These are phyloP conservation scores for Sternotherus odoratus DNA, from an alignment of 2,797 vertebrate species.

Conservation along the genomic window DNA sequence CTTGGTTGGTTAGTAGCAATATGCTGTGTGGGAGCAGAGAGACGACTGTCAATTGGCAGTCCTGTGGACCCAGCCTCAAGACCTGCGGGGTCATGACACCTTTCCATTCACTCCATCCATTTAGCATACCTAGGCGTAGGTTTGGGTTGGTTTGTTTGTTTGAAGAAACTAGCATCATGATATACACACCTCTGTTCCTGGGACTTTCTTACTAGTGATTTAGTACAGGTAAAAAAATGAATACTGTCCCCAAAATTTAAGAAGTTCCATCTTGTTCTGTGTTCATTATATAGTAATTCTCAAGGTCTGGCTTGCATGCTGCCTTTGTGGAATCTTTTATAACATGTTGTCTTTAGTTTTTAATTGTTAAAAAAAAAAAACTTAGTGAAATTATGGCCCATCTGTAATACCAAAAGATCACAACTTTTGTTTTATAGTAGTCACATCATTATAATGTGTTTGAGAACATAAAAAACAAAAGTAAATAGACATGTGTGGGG, in stretches of 20 bases:
- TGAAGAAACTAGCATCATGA: background rate
- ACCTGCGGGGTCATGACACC: background rate
- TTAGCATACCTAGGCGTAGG: background rate
- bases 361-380: background rate
- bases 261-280: background rate
- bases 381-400: background rate
- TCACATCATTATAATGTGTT: background rate
- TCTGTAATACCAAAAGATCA: background rate
- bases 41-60: background rate
- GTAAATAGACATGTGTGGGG: background rate
- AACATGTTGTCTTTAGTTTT: background rate
- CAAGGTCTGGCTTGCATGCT: background rate
- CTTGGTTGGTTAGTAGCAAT: background rate
- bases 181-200: background rate
- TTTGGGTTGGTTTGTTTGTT: background rate
- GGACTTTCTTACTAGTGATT: background rate
- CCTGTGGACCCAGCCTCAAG: background rate
- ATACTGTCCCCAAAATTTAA: background rate
- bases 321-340: background rate
- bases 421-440: background rate
- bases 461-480: background rate
- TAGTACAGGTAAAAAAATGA: background rate
- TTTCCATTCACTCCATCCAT: background rate
- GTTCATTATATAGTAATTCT: background rate
- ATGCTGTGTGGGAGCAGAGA: background rate